Base-by-base conservation (phyloP, 2,888 invertebrate genomes). In the Dermolepida albohirtum region DNA sequence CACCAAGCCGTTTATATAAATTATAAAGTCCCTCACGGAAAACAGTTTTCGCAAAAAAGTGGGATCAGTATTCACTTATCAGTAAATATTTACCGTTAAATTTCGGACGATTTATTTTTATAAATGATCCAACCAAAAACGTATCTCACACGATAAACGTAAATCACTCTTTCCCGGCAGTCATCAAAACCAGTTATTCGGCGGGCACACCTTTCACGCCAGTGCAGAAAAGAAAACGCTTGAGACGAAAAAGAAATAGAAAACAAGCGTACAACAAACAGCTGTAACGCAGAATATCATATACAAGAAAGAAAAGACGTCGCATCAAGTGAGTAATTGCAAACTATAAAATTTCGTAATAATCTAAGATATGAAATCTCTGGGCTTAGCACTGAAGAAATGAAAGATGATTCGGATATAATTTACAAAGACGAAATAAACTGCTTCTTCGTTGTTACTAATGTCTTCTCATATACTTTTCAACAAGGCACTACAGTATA, bases 381-480 rank as follows among this genome's bases (percentile, higher is more conserved):
- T 47, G 39, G 41, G 62, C 66, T 71, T 64, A 50, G 44, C 40
- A 34, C 54, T 51, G 52, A 62, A 57, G 65, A 52, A 67, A 69
- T 69, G 70, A 71, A 71, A 66, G 68, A 71, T 69, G 68, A 57
- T 64, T 64, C 63, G 44, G 64, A 69, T 64, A 64, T 67, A 69
- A 57, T 69, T 64, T 67, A 69, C 27, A 34, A 29, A 51, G 59
- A 55, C 63, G 62, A 68, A 63, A 59, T 64, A 65, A 65, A 66
- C 66, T 67, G 68, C 65, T 64, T 62, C 64, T 68, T 70, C 70
- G 66, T 69, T 67, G 66, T 55, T 64, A 65, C 67, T 70, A 70
- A 71, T 71, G 69, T 44, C 50, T 63, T 54, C 69, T 64, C 64
- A 74, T 74, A 73, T 74, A 74, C 73, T 75, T 76, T 77, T 77